Percentiles rank a stretch among this genome's conserved stretches.
These are phyloP conservation scores for Chitala chitala DNA, from an alignment of 2,113 vertebrate species.

Conservation along the genomic window DNA sequence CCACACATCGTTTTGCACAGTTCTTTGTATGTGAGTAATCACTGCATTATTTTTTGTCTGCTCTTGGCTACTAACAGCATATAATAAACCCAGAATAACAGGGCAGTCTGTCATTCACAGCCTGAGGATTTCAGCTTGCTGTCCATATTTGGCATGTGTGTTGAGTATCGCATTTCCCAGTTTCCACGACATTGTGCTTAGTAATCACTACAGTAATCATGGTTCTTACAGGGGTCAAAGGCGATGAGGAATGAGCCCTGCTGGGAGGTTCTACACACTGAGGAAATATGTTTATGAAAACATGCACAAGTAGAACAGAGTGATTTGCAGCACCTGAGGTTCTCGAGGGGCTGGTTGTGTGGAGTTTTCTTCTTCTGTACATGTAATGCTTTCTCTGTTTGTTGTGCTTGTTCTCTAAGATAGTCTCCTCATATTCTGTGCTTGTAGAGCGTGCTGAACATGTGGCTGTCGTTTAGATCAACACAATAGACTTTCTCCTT, in stretches of 20 bases:
- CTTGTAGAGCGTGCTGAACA: too few species aligned
- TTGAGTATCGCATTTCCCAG: background rate
- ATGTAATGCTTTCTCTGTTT: too few species aligned
- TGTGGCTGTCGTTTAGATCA: too few species aligned
- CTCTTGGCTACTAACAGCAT: background rate
- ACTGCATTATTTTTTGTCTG: background rate
- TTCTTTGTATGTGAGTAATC: too few species aligned
- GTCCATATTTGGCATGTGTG: background rate
- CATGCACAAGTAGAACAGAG: background rate
- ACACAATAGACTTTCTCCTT: too few species aligned
- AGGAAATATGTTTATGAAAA: conserved; percentile 1
- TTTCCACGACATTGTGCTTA: background rate
- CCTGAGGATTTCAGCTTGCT: background rate
- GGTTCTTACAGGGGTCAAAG: background rate
- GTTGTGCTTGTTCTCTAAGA: too few species aligned
- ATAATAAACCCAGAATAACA: background rate
- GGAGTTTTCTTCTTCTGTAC: background rate
- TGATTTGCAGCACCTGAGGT: background rate
- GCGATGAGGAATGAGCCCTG: background rate
- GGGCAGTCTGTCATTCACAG: background rate
- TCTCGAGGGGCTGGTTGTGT: background rate
- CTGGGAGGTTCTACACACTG: conserved; percentile 1
- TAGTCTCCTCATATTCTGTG: too few species aligned
- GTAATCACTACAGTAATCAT: background rate
- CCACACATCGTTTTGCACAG: too few species aligned